phyloP scores from a whole-genome alignment of 1,140 invertebrate species.

The Whitmania pigra region DNA sequence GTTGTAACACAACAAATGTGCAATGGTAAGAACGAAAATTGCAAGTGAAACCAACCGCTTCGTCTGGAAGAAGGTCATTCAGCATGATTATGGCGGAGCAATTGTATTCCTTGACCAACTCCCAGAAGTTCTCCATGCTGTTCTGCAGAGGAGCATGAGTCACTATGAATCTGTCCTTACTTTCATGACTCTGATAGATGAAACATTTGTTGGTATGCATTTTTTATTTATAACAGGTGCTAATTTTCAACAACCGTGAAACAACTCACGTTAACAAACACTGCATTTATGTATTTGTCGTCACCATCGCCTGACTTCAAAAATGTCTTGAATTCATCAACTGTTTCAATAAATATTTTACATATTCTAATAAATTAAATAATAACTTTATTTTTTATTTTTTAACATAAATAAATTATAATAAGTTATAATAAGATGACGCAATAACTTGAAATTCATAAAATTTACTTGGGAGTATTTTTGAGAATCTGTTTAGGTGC shows the following conservation, averaged over 20 bases:
- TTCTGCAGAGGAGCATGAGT: constrained; percentile 42
- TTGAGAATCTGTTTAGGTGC: constrained; percentile 5
- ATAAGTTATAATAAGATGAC: too few relatives aligned
- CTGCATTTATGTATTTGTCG: constrained; percentile 20
- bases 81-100: constrained; percentile 39
- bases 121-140: constrained; percentile 40
- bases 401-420: too few relatives aligned
- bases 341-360: constrained; percentile 1
- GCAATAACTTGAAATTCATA: too few relatives aligned
- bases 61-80: constrained; percentile 30
- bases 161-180: constrained; percentile 38
- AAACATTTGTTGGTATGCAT: background rate
- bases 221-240: background rate
- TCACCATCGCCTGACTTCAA: constrained; percentile 9
- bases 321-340: constrained; percentile 11
- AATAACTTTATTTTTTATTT: background rate
- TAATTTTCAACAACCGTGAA: background rate
- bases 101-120: constrained; percentile 38
- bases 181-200: constrained; percentile 37
- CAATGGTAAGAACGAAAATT: background rate
- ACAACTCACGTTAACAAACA: constrained; percentile 20
- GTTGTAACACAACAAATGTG: background rate
- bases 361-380: background rate
- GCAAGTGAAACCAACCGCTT: constrained; percentile 11
- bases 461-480: constrained; percentile 4